These are phyloP conservation scores for Tragulus kanchil DNA, from an alignment of 2,113 vertebrate species.

Conservation along the genomic window DNA sequence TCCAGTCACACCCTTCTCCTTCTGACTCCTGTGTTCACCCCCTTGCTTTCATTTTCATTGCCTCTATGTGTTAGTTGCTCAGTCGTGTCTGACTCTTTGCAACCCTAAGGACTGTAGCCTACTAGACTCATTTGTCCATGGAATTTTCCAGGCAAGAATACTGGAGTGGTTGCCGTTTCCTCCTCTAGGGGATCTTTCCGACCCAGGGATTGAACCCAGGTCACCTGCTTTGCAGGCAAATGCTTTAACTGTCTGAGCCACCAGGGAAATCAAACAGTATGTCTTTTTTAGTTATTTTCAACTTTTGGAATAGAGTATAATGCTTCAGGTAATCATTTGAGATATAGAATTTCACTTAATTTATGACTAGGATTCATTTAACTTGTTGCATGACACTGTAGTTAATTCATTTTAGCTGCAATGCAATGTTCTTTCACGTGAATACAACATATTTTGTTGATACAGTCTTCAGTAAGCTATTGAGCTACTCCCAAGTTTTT, in stretches of 20 bases:
- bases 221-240: too few species aligned
- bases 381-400: background rate
- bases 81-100: too few species aligned
- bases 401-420: constrained; percentile 18
- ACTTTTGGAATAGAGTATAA: background rate
- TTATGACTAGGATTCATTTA: background rate
- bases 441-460: background rate
- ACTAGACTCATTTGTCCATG: too few species aligned
- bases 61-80: background rate
- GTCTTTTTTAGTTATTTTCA: constrained; percentile 1
- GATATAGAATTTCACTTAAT: background rate
- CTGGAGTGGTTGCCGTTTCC: too few species aligned
- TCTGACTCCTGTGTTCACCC: background rate
- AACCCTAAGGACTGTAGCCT: too few species aligned
- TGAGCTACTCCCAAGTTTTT: background rate
- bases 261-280: background rate
- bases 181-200: too few species aligned
- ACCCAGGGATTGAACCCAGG: too few species aligned
- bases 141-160: too few species aligned
- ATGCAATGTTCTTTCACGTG: background rate
- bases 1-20: background rate
- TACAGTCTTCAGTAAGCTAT: background rate
- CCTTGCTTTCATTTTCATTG: background rate
- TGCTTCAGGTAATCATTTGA: constrained; percentile 6
- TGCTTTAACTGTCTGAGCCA: too few species aligned